Conservation (phyloP, 2,797 vertebrate species). For the Pseudomugil tenellus region DNA sequence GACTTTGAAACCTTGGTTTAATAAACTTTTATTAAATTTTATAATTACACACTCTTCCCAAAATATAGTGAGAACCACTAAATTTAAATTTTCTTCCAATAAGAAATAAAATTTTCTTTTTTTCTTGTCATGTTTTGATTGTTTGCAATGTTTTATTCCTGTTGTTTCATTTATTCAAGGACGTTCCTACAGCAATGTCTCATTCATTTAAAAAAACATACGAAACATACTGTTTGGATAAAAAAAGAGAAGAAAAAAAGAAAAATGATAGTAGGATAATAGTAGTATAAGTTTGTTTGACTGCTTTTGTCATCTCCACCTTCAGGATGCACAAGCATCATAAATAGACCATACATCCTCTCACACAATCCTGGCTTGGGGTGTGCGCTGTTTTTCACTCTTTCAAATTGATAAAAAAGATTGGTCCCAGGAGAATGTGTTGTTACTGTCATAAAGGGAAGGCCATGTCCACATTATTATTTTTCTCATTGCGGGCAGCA, state of each 20-base stretch:
- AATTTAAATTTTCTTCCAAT: too few species aligned
- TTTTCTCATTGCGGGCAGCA: conserved; percentile 75
- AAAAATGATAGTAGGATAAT: conserved; percentile 38
- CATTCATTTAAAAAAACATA: conserved; percentile 57
- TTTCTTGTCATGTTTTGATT: conserved; percentile 17
- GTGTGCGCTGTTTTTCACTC: conserved; percentile 68
- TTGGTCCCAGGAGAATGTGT: conserved; percentile 81
- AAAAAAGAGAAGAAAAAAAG: conserved; percentile 11
- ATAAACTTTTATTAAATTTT: neutral
- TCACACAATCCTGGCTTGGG: conserved; percentile 69
- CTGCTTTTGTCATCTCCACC: conserved; percentile 71
- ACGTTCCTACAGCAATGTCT: conserved; percentile 29
- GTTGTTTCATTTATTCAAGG: conserved; percentile 32
- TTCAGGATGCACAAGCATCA: conserved; percentile 69
- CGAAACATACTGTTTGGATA: conserved; percentile 47
- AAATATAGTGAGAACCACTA: too few species aligned
- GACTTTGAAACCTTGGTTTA: too few species aligned
- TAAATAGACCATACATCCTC: conserved; percentile 76
- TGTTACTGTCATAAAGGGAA: conserved; percentile 84
- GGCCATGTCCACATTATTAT: conserved; percentile 84
- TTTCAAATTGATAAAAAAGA: conserved; percentile 81
- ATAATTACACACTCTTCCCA: neutral
- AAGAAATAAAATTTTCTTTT: too few species aligned
- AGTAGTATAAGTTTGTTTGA: conserved; percentile 70
- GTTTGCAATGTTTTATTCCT: neutral